A percentile compares a stretch with the other conserved stretches of the same genome.
Evolutionary conservation across 2,113 vertebrate genomes (phyloP).

Genomic region (Paedocypris sp.): DNA sequence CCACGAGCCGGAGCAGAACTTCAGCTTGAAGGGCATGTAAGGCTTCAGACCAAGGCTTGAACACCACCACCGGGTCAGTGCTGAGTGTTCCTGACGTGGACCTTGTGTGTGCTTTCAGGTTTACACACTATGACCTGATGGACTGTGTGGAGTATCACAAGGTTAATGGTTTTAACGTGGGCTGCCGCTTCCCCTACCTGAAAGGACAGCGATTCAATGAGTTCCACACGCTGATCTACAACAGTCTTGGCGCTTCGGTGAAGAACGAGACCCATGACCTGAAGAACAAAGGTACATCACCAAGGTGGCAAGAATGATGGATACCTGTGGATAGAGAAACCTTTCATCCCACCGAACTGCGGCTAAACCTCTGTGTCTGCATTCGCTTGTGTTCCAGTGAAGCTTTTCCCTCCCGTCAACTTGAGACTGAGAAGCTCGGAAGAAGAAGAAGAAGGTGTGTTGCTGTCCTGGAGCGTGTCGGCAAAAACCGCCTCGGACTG

Average conservation of each 20-base stretch:
- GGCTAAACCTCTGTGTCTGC: too few species aligned
- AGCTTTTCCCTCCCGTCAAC: constrained; percentile 28
- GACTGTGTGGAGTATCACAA: constrained; percentile 24
- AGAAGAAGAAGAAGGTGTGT: constrained; percentile 2
- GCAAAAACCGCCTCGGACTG: neutral
- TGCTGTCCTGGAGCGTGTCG: constrained; percentile 30
- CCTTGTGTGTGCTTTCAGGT: neutral
- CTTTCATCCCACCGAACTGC: too few species aligned
- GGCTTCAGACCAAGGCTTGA: neutral
- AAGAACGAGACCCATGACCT: neutral
- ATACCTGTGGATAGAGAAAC: too few species aligned
- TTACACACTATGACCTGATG: accelerated
- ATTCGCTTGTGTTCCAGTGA: constrained; percentile 30
- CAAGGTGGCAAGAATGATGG: too few species aligned
- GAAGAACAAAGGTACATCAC: neutral
- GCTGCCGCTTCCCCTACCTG: constrained; percentile 21
- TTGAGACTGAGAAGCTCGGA: constrained; percentile 2
- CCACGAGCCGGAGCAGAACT: neutral
- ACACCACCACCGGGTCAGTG: neutral
- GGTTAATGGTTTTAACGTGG: neutral
- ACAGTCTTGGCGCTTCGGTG: neutral
- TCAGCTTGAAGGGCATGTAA: constrained; percentile 27
- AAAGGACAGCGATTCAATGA: neutral
- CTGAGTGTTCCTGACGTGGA: neutral
- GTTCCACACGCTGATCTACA: neutral